Evolutionary conservation across 2,888 invertebrate genomes (phyloP), one percentile per base, ranked within the genome.

Genomic region (Chouioia cunea): DNA sequence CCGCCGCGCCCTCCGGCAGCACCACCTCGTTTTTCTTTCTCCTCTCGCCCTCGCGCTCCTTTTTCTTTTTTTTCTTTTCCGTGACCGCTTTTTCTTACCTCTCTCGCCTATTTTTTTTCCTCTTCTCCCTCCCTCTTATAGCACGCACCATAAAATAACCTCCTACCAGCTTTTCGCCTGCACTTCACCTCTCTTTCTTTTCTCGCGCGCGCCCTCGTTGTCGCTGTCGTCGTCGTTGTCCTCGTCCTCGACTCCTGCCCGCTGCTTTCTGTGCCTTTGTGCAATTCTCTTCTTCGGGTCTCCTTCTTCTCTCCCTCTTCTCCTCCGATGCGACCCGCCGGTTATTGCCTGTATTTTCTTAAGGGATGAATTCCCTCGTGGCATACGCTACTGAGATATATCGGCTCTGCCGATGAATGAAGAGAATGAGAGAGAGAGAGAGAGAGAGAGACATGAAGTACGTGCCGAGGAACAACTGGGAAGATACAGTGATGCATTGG

Each of bases 261-360:
- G 10, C 2, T 43, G 56, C 56, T 14, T 36, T 58, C 74, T 71
- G 75, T 77, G 14, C 60, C 58, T 72, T 68, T 70, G 70, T 67
- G 62, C 36, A 65, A 68, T 52, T 73, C 36, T 36, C 36, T 68
- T 52, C 70, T 64, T 65, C 58, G 63, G 14, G 62, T 67, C 53
- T 48, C 63, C 23, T 23, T 66, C 20, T 54, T 58, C 54, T 23
- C 62, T 56, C 67, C 59, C 48, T 67, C 69, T 62, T 57, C 36
- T 43, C 75, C 78, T 76, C 77, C 77, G 76, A 77, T 76, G 79
- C 81, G 77, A 79, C 79, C 78, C 77, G 76, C 77, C 77, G 81
- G 82, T 83, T 83, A 82, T 82, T 83, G 81, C 81, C 81, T 81
- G 81, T 81, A 82, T 83, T 82, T 83, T 83, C 81, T 82, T 82